phyloP scores from a whole-genome alignment of 2,888 invertebrate genomes.

The Drosophila cracens region DNA sequence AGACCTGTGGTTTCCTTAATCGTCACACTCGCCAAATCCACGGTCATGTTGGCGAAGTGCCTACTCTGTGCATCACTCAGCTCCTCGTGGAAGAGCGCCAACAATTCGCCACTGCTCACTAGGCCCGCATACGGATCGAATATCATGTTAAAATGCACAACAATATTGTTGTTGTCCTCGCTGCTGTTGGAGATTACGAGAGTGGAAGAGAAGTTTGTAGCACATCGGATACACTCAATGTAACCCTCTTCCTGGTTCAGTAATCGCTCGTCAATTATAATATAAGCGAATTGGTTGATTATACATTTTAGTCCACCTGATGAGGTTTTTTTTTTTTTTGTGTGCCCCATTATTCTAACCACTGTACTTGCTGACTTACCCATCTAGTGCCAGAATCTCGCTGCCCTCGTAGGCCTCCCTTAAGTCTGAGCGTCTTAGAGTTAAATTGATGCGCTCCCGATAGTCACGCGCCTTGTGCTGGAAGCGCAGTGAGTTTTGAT shows the following conservation, averaged over 20 bases:
- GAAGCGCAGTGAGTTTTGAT: slow-evolving; percentile 89
- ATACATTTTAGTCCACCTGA: neutral
- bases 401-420: slow-evolving; percentile 91
- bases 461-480: slow-evolving; percentile 90
- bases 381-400: slow-evolving; percentile 94
- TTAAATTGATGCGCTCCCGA: slow-evolving; percentile 90
- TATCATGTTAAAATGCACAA: slow-evolving; percentile 93
- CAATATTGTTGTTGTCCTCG: slow-evolving; percentile 89
- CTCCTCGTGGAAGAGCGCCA: slow-evolving; percentile 89
- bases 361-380: slow-evolving; percentile 86
- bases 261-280: neutral
- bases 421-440: slow-evolving; percentile 90
- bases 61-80: slow-evolving; percentile 87
- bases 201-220: neutral
- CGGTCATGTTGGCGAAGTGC: slow-evolving; percentile 88
- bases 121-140: slow-evolving; percentile 91
- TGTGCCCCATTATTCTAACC: neutral
- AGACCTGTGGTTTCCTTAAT: slow-evolving; percentile 86
- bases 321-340: too few species aligned
- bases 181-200: slow-evolving; percentile 84
- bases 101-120: slow-evolving; percentile 88
- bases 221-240: neutral
- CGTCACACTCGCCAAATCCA: slow-evolving; percentile 88
- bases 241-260: neutral
- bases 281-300: neutral